These are phyloP conservation scores for Monopterus albus DNA, from an alignment of 2,113 vertebrate genomes.

Conservation along the genomic window DNA sequence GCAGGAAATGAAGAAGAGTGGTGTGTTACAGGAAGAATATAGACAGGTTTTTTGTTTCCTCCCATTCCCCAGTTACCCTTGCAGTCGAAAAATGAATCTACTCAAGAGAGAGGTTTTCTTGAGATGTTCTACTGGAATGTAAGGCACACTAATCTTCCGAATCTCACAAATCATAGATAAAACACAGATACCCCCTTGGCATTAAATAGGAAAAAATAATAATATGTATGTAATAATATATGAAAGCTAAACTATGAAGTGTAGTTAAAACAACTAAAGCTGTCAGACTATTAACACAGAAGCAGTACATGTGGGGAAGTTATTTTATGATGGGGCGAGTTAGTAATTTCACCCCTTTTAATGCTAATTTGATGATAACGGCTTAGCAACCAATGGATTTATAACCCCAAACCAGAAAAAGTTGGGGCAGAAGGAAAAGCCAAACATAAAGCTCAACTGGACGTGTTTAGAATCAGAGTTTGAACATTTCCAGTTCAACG, in stretches of 20 bases:
- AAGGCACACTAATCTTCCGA: constrained; percentile 2
- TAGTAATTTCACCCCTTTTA: neutral
- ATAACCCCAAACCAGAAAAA: no score
- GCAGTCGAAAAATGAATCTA: neutral
- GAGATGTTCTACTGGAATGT: neutral
- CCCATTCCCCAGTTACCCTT: neutral
- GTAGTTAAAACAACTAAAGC: neutral
- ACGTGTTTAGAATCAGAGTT: no score
- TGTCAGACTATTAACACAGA: no score
- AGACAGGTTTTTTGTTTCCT: neutral
- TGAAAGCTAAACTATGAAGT: neutral
- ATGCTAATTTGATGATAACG: neutral
- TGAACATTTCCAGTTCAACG: no score
- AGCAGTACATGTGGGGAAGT: no score
- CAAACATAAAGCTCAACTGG: no score
- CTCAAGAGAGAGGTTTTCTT: neutral
- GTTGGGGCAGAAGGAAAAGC: no score
- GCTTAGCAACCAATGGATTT: neutral
- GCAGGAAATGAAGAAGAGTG: neutral
- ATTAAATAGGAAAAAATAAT: neutral
- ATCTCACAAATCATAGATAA: neutral
- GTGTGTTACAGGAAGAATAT: neutral
- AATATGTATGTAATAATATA: no score
- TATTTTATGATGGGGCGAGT: neutral
- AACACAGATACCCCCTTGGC: neutral